Conservation (phyloP, 2,797 vertebrate genomes). For the Fistularia commersonii region DNA sequence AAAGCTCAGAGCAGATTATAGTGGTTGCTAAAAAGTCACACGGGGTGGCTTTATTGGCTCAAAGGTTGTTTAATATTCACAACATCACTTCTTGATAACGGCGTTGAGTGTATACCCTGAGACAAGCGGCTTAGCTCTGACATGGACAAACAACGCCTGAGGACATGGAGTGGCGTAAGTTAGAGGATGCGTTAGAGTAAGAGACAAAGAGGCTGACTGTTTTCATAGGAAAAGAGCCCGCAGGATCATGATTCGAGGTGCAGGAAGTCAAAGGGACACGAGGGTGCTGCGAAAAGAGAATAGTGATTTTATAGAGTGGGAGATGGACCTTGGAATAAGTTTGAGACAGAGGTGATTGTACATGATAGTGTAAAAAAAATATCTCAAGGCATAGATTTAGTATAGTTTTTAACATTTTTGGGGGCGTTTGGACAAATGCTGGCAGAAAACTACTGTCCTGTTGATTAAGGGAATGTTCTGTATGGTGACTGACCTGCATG, state of each 20-base stretch:
- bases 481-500: no score
- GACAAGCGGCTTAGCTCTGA: conserved; percentile 55
- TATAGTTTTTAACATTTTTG: no score
- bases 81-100: conserved; percentile 27
- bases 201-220: conserved; percentile 22
- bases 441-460: no score
- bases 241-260: conserved; percentile 22
- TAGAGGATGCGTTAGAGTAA: conserved; percentile 13
- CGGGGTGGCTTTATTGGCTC: conserved; percentile 58
- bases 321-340: background rate
- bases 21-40: conserved; percentile 49
- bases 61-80: conserved; percentile 64
- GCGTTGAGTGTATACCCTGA: conserved; percentile 45
- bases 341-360: no score
- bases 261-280: conserved; percentile 10
- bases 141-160: conserved; percentile 52
- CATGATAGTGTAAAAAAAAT: no score
- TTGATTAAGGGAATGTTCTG: no score
- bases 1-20: conserved; percentile 52
- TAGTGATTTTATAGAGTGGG: conserved; percentile 9
- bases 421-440: no score
- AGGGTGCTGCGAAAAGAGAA: background rate
- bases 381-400: no score
- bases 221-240: conserved; percentile 40
- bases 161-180: conserved; percentile 34